Evolutionary conservation across 1,140 invertebrate species (phyloP), one percentile per base, ranked within the genome.

Genomic region (Probaryconus sp.): DNA sequence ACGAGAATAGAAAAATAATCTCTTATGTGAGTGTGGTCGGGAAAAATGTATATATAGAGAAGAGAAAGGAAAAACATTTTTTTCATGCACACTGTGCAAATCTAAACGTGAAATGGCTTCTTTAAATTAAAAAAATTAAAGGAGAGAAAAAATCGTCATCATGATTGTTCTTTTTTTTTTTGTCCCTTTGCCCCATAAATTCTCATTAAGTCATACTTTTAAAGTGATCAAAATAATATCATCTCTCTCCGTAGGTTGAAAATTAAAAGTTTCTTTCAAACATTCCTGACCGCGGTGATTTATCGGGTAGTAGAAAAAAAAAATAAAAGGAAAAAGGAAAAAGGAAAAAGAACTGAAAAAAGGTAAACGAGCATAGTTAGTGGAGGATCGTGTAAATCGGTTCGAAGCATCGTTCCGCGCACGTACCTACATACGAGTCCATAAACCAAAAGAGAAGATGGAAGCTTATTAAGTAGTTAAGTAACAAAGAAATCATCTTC

Each of bases 401-500:
- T 26, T 56, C 24, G 2, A 17, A 33, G 13, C 26, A 31, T 51
- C 43, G 53, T 67, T 67, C 33, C 7, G 17, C n/a, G 18, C 14
- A 26, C 21, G 42, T 40, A 30, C 33, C 47, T 51, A 58, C 45
- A 43, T 31, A 45, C 45, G 10, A 33, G 31, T 60, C 38, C 40
- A 37, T 63, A 58, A 33, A 37, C 38, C 14, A n/a, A n/a, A 14
- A 21, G 11, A 48, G 28, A 45, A 63, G 37, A 47, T 56, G 58
- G 14, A 47, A 56, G 31, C 58, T 73, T 78, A 70, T 76, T 73
- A 70, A 72, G 72, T 75, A 73, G 48, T 70, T 69, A 55, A 50
- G 38, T 50, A 50, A 64, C 33, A 55, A 48, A 65, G 63, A 67
- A 76, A 74, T 58, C 13, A 64, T 71, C 42, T 71, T 73, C 67